Base-by-base conservation (phyloP, 2,888 invertebrate genomes). In the Hirtodrosophila alboralis region DNA sequence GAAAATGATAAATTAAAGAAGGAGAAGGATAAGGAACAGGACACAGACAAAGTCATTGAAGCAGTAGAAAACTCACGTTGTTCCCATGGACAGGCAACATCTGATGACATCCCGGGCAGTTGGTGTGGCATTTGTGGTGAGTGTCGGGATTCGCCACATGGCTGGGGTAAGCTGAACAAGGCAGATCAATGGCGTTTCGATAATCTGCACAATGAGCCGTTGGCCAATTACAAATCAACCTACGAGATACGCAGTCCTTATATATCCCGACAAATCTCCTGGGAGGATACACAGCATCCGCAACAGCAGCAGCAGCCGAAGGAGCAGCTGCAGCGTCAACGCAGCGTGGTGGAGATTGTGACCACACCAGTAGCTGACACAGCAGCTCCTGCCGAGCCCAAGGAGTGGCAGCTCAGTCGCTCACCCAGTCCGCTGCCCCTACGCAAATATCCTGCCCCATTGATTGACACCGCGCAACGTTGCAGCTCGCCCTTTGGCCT, bases 201-300 rank as follows among this genome's bases (percentile, higher is more conserved):
- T 23, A 87, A 75, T 37, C 31, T 81, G 18, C 62, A 78, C 8
- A 84, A 86, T 23, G 87, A 79, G 14, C 65, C 69, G 26, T 47
- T 88, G 59, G 79, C 84, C 53, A 89, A 85, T 33, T 88, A 88
- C 66, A 78, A 87, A 44, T 79, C 89, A 51, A 87, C 84, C 43
- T 89, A 89, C 45, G 88, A 89, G 56, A 74, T 89, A 18, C 83
- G 75, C 21, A 88, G 88, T 73, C 89, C 88, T 0, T 87, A 87
- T 49, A 54, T 88, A 36, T 87, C 87, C 8, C 74, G 84, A 1
- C 88, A 88, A 59, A 87, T 88, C 49, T 81, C 85, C 44, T 89
- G 88, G 88, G 84, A 88, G 58, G 85, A 89, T 1, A 60, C 70
- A 10, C 86, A 69, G 28, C 54, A 40, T 5, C 58, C 47, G 5